A percentile compares a stretch with the other conserved stretches of the same genome.
These are phyloP conservation scores for Anomalospiza imberbis DNA, from an alignment of 2,797 vertebrate species.

Conservation along the genomic window DNA sequence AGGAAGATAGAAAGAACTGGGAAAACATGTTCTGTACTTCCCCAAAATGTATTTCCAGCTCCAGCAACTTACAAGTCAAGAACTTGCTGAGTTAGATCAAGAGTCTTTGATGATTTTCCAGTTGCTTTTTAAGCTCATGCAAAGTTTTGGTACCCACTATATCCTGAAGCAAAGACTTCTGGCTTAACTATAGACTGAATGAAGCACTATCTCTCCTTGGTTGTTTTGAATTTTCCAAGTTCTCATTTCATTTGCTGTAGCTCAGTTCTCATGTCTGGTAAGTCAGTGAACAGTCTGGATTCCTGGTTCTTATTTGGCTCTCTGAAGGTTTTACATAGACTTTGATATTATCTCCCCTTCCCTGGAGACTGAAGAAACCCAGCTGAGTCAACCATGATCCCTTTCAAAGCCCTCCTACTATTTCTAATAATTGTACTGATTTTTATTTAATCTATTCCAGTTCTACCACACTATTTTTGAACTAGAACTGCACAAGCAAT, in stretches of 20 bases:
- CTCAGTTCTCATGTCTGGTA: fast-evolving
- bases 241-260: neutral
- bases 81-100: neutral
- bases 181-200: neutral
- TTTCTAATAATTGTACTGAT: neutral
- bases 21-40: neutral
- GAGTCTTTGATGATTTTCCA: neutral
- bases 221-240: neutral
- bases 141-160: neutral
- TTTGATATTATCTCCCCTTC: neutral
- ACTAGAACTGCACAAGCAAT: neutral
- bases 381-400: neutral
- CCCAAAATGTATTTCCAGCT: neutral
- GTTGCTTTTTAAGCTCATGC: neutral
- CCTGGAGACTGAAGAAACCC: neutral
- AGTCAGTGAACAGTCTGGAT: neutral
- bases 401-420: neutral
- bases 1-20: neutral
- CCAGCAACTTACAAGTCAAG: neutral
- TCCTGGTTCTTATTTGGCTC: neutral
- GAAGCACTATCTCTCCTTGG: neutral
- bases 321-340: neutral
- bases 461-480: neutral
- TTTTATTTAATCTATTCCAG: neutral
- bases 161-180: neutral